These are phyloP conservation scores for Psilanteris sp. DNA, from an alignment of 1,140 invertebrate species.

Conservation along the genomic window DNA sequence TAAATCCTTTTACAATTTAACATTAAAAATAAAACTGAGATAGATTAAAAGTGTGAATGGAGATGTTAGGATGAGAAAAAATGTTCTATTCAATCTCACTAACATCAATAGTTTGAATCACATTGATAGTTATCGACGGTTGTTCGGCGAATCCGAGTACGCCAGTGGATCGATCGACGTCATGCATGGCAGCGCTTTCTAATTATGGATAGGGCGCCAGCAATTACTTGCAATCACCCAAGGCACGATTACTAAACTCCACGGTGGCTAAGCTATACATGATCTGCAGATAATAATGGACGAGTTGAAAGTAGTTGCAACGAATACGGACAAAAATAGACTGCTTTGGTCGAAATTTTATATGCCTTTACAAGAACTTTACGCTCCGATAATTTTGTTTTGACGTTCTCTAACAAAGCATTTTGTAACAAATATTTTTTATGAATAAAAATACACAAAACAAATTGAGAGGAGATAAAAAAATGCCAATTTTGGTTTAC, in stretches of 20 bases:
- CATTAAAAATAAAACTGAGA: too few species aligned
- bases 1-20: too few species aligned
- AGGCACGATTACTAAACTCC: slow-evolving; percentile 63
- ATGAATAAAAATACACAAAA: slow-evolving; percentile 35
- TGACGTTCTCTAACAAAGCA: slow-evolving; percentile 13
- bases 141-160: slow-evolving; percentile 68
- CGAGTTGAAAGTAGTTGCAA: slow-evolving; percentile 53
- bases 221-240: slow-evolving; percentile 72
- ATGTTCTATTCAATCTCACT: slow-evolving; percentile 35
- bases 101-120: slow-evolving; percentile 51
- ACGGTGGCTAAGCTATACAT: slow-evolving; percentile 54
- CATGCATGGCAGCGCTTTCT: slow-evolving; percentile 71
- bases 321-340: slow-evolving; percentile 42
- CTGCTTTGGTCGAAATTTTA: slow-evolving; percentile 15
- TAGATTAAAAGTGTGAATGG: too few species aligned
- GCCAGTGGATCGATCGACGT: slow-evolving; percentile 71
- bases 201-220: slow-evolving; percentile 70
- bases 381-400: slow-evolving; percentile 39
- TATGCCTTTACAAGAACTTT: slow-evolving; percentile 26
- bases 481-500: too few species aligned
- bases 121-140: slow-evolving; percentile 74
- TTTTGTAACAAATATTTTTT: slow-evolving; percentile 42
- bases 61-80: slow-evolving; percentile 9
- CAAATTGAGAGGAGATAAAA: slow-evolving; percentile 17
- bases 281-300: slow-evolving; percentile 56